phyloP scores from a whole-genome alignment of 1,140 invertebrate genomes.

The Araneus ventricosus region DNA sequence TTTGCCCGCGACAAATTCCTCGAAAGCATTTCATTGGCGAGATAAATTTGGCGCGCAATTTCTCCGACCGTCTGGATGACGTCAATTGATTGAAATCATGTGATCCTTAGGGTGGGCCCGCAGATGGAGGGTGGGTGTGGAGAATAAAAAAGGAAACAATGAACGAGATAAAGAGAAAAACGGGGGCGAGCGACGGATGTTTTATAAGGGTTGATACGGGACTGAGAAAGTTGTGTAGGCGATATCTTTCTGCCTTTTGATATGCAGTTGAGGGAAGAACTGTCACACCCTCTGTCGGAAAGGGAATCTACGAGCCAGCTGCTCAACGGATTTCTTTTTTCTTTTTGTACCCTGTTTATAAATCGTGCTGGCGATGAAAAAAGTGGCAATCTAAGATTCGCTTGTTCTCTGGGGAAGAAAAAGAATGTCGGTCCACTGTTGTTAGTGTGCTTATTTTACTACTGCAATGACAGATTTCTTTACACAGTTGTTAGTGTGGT shows the following conservation, averaged over 20 bases:
- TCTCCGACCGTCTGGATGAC: neutral
- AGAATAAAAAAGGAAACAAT: slow-evolving; percentile 11
- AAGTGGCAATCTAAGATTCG: neutral
- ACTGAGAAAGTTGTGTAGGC: slow-evolving; percentile 4
- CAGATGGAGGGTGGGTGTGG: slow-evolving; percentile 38
- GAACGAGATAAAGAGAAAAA: slow-evolving; percentile 29
- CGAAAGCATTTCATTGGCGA: neutral
- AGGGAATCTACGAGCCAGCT: neutral
- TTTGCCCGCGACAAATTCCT: neutral
- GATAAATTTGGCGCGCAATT: slow-evolving; percentile 27
- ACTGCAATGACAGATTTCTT: slow-evolving; percentile 12
- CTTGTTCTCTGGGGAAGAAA: neutral
- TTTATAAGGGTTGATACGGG: slow-evolving; percentile 36
- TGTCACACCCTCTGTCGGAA: slow-evolving; percentile 7
- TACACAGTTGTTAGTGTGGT: neutral
- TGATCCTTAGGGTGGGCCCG: slow-evolving; percentile 29
- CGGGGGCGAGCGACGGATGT: slow-evolving; percentile 26
- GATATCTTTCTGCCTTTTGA: neutral
- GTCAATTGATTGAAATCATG: slow-evolving; percentile 37
- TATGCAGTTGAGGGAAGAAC: slow-evolving; percentile 23
- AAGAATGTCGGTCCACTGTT: neutral
- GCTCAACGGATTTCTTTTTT: slow-evolving; percentile 6
- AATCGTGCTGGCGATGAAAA: slow-evolving; percentile 11
- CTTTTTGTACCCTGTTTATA: neutral
- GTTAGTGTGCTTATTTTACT: slow-evolving; percentile 4